These are phyloP conservation scores for Colletes gigas DNA, from an alignment of 1,140 invertebrate genomes.

Conservation along the genomic window DNA sequence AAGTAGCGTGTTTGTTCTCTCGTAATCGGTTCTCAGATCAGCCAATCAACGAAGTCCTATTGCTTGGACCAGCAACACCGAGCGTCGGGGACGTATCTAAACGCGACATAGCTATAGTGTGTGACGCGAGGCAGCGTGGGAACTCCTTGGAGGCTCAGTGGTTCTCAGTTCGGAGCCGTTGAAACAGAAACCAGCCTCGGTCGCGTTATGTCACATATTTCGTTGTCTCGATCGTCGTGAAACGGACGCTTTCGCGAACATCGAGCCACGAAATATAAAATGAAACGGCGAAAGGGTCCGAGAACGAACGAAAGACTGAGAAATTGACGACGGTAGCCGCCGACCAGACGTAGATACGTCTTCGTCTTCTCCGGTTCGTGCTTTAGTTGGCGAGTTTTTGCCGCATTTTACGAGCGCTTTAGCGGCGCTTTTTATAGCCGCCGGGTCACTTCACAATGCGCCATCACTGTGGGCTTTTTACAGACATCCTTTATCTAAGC, in stretches of 20 bases:
- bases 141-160: conserved; percentile 69
- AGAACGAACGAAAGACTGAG: neutral
- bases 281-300: neutral
- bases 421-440: conserved; percentile 70
- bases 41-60: conserved; percentile 66
- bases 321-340: neutral
- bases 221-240: neutral
- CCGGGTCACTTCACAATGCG: conserved; percentile 68
- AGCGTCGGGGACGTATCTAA: conserved; percentile 61
- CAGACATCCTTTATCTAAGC: conserved; percentile 70
- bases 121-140: conserved; percentile 72
- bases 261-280: no score
- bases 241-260: neutral
- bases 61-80: conserved; percentile 46
- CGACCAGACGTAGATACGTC: conserved; percentile 7
- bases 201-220: no score
- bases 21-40: conserved; percentile 64
- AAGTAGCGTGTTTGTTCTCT: conserved; percentile 38
- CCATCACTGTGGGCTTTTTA: conserved; percentile 69
- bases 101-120: conserved; percentile 61
- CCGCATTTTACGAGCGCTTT: conserved; percentile 68
- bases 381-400: conserved; percentile 66
- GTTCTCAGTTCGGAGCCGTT: conserved; percentile 55
- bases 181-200: conserved; percentile 43
- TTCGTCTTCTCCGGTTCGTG: conserved; percentile 21